Evolutionary conservation across 2,888 invertebrate species (phyloP).

Genomic region (Troilus luridus): DNA sequence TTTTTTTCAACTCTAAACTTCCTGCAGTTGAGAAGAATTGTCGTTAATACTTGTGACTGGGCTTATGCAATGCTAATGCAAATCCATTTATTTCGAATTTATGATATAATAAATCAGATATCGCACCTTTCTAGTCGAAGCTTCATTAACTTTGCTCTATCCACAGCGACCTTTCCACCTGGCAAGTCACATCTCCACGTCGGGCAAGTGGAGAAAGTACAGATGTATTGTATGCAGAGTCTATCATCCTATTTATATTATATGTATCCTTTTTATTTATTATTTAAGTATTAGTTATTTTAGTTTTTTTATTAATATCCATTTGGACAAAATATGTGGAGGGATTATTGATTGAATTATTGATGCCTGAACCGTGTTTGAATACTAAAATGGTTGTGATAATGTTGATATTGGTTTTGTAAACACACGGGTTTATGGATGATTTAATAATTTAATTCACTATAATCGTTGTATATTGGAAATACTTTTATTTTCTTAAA

Average conservation of each 20-base stretch:
- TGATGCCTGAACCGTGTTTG: too few relatives aligned
- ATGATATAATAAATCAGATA: conserved; percentile 44
- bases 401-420: too few relatives aligned
- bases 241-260: background rate
- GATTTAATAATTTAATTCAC: too few relatives aligned
- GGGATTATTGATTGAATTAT: background rate
- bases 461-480: too few relatives aligned
- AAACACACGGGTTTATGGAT: too few relatives aligned
- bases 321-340: too few relatives aligned
- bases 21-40: background rate
- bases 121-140: background rate
- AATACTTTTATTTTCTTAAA: too few relatives aligned
- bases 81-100: conserved; percentile 32
- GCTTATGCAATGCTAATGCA: conserved; percentile 39
- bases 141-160: conserved; percentile 16
- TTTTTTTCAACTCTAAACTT: background rate
- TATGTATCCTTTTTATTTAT: background rate
- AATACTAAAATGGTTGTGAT: too few relatives aligned
- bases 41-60: background rate
- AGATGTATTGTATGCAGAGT: conserved; percentile 3
- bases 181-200: conserved; percentile 4
- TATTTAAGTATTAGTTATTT: background rate
- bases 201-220: background rate
- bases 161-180: conserved; percentile 12
- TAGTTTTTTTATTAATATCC: background rate